Conservation (phyloP, 2,113 vertebrate genomes). For the Hemiprocne comata region DNA sequence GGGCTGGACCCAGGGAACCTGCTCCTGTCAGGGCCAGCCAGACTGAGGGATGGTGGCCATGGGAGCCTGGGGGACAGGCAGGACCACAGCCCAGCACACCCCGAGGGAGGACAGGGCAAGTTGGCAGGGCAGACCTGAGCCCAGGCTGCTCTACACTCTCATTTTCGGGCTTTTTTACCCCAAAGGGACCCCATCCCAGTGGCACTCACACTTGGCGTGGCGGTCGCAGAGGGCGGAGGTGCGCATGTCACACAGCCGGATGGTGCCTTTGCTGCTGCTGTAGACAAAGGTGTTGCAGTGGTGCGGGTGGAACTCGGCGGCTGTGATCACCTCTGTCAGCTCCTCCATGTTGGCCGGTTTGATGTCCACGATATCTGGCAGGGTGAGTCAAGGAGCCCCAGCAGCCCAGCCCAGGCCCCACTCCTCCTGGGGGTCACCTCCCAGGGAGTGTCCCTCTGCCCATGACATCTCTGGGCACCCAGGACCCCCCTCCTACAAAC, state of each 20-base stretch:
- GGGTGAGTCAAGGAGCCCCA: slow-evolving; percentile 77
- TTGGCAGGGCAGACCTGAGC: not conserved
- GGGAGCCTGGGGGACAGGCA: not conserved
- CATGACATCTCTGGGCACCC: fast-evolving
- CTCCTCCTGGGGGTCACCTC: not conserved
- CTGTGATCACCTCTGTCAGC: slow-evolving; percentile 94
- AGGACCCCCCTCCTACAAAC: fast-evolving
- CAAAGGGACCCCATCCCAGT: fast-evolving
- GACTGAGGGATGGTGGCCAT: fast-evolving
- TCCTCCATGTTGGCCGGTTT: slow-evolving; percentile 98
- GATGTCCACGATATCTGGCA: slow-evolving; percentile 94
- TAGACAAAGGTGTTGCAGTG: slow-evolving; percentile 97
- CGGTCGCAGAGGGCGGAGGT: slow-evolving; percentile 90
- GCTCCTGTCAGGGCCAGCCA: not conserved
- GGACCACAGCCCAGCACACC: not conserved
- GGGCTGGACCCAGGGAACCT: not conserved
- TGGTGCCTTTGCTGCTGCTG: slow-evolving; percentile 97
- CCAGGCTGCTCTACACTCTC: fast-evolving
- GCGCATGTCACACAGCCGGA: slow-evolving; percentile 95
- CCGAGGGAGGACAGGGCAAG: fast-evolving
- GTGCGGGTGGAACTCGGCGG: slow-evolving; percentile 92
- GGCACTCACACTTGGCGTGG: slow-evolving; percentile 92
- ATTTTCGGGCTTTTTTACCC: not conserved
- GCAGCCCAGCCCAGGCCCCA: fast-evolving
- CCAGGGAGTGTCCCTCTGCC: too few species aligned